Evolutionary conservation across 2,888 invertebrate genomes (phyloP).

Genomic region (Nomada goodeniana): DNA sequence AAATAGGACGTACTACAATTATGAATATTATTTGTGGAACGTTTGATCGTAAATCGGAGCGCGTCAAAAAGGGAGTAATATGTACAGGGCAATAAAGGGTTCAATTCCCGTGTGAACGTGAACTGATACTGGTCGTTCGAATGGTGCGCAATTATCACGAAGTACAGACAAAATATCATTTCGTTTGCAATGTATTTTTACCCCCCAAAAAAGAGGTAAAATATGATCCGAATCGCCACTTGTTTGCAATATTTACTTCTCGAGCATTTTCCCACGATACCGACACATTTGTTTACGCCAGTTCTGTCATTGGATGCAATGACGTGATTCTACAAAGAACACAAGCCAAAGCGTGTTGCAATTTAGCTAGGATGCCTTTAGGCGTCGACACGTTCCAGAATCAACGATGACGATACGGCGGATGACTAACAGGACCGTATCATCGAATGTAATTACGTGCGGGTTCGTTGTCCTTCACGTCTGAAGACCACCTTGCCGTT

Average conservation of each 20-base stretch:
- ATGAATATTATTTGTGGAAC: too few species aligned
- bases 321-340: slow-evolving; percentile 33
- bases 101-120: too few species aligned
- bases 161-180: too few species aligned
- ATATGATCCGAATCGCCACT: too few species aligned
- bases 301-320: slow-evolving; percentile 29
- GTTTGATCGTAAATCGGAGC: too few species aligned
- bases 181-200: too few species aligned
- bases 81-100: too few species aligned
- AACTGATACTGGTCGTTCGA: too few species aligned
- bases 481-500: slow-evolving; percentile 11
- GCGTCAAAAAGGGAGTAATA: too few species aligned
- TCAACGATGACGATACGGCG: slow-evolving; percentile 43
- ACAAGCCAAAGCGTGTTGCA: slow-evolving; percentile 32
- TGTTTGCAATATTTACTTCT: background rate
- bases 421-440: slow-evolving; percentile 62
- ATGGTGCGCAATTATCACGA: background rate
- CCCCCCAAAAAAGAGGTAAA: too few species aligned
- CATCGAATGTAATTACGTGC: slow-evolving; percentile 16
- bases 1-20: too few species aligned
- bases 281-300: slow-evolving; percentile 35
- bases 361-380: slow-evolving; percentile 40
- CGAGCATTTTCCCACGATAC: background rate
- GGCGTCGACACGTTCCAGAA: slow-evolving; percentile 41
- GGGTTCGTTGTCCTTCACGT: slow-evolving; percentile 60